Conservation (phyloP, 2,113 vertebrate genomes). For the Sphaerodactylus townsendi region DNA sequence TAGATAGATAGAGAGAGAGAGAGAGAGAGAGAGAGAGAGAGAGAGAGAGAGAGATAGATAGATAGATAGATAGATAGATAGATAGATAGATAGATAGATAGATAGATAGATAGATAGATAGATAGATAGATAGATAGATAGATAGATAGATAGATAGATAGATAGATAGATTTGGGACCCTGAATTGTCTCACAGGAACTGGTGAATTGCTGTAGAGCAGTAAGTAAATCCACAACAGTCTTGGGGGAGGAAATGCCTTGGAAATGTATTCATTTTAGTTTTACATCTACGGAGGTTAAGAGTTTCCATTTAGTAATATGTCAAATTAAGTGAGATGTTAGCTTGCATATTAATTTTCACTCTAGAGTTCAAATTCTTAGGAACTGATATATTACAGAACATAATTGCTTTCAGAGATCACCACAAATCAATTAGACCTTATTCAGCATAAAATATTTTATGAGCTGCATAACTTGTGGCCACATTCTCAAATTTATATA, state of each 20-base stretch:
- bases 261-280: not conserved
- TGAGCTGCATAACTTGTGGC: not conserved
- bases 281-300: not conserved
- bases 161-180: no score
- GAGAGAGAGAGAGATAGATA: no score
- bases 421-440: not conserved
- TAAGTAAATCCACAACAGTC: not conserved
- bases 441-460: conserved; percentile 6
- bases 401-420: not conserved
- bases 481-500: conserved; percentile 19
- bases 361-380: not conserved
- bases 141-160: no score
- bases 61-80: no score
- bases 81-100: no score
- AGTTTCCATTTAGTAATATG: not conserved
- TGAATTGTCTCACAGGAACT: not conserved
- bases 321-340: not conserved
- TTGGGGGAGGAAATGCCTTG: not conserved
- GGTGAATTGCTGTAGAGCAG: not conserved
- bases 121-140: no score
- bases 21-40: no score
- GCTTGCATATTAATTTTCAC: conserved; percentile 1
- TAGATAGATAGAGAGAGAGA: no score
- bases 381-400: not conserved
- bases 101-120: no score